These are phyloP conservation scores for Caenorhabditis elegans DNA, from an alignment of 1,140 invertebrate species.

Conservation along the genomic window DNA sequence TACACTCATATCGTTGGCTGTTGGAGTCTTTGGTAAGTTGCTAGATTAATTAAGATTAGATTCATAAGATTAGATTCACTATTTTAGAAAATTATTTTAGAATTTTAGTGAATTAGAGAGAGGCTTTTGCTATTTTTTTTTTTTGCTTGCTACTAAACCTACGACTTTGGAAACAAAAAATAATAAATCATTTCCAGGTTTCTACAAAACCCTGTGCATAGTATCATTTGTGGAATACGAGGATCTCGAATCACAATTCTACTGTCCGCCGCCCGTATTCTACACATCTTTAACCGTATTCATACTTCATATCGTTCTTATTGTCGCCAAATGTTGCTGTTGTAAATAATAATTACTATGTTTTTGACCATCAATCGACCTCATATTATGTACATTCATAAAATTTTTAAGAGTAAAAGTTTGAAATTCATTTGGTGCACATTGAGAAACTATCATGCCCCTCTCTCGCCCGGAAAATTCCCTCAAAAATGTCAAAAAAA, in stretches of 20 bases:
- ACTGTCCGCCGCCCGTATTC: slow-evolving; percentile 41
- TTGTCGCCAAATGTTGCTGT: slow-evolving; percentile 46
- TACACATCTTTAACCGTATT: slow-evolving; percentile 37
- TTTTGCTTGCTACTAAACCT: background rate
- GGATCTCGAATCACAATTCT: slow-evolving; percentile 19
- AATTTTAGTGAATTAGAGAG: too few relatives aligned
- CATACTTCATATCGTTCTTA: slow-evolving; percentile 42
- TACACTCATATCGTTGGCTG: slow-evolving; percentile 32
- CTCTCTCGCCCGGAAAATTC: too few relatives aligned
- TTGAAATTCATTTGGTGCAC: too few relatives aligned
- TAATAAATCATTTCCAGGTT: slow-evolving; percentile 22
- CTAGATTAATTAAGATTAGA: too few relatives aligned
- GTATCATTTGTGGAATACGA: slow-evolving; percentile 36
- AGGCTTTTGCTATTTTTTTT: background rate
- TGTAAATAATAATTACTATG: slow-evolving; percentile 38
- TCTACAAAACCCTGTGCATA: slow-evolving; percentile 44
- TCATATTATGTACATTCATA: slow-evolving; percentile 17
- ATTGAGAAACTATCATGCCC: too few relatives aligned
- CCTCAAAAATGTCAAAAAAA: too few relatives aligned
- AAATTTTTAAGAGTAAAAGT: too few relatives aligned
- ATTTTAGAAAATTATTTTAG: too few relatives aligned
- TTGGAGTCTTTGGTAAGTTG: slow-evolving; percentile 41
- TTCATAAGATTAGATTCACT: too few relatives aligned
- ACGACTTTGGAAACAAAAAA: background rate
- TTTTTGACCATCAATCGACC: background rate